Evolutionary conservation across 2,113 vertebrate genomes (phyloP), one percentile per base, ranked within the genome.

Genomic region (Erpornis zantholeuca): DNA sequence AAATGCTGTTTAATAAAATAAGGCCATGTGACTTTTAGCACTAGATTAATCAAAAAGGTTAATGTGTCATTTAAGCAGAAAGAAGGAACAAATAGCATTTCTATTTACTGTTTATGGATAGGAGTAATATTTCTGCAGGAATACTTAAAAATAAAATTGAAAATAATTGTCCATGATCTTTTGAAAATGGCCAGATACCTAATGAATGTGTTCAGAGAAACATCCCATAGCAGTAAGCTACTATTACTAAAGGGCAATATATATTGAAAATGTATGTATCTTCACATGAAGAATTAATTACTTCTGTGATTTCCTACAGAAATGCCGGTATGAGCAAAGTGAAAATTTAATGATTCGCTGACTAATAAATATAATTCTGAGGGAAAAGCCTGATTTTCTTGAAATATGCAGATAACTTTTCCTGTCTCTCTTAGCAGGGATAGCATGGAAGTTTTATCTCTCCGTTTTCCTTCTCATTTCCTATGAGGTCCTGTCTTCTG

Each of bases 1-100:
- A 93, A 90, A 80, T 85, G 44, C 23, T 80, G 11, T 64, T 94
- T 92, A 92, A 85, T 93, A 95, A 66, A 97, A 92, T 65, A 97
- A 91, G 80, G 33, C 3, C 65, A 71, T 38, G 56, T 93, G 92
- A 92, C 61, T 91, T 80, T 54, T 70, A 90, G 8, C 3, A 33
- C 45, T 86, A 77, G 42, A 94, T 94, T 94, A 92, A 88, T 84
- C 57, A 77, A 72, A 90, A 92, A 93, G 28, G 28, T 86, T 91
- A 94, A 71, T 4, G 1, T 66, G 80, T 82, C 38, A 63, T 76
- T 92, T 90, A 72, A 82, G 59, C n/a, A 59, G 80, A 87, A 78
- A 79, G 42, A 92, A 90, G 50, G 36, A 88, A 61, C 2, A 93
- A 90, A 82, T 72, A 68, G 2, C 6, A 44, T 52, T 88, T 93